Evolutionary conservation across 2,797 vertebrate genomes (phyloP), one percentile per base, ranked within the genome.

Genomic region (Oophaga sylvatica): DNA sequence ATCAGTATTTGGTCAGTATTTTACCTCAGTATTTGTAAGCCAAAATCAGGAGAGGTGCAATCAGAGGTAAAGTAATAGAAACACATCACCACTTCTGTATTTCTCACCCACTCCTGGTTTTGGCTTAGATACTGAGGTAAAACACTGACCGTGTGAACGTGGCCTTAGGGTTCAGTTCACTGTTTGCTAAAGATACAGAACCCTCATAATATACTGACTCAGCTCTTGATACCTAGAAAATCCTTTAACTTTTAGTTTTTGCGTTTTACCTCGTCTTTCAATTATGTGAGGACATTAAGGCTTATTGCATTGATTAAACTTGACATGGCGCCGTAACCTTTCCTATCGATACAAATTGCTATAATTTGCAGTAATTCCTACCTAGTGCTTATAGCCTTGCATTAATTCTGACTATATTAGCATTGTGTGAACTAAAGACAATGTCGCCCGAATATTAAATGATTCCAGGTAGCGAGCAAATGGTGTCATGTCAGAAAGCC

Each of bases 331-430:
- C 71, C 60, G 78, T 79, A 85, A 79, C 75, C 84, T 85, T 85
- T 68, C 76, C 71, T 86, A 86, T 86, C 80, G 77, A 86, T 86
- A 80, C 85, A 86, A 86, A 86, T 80, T 70, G 57, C 76, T 80
- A 73, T 84, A 84, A 73, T 84, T 84, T 84, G 70, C 82, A 19
- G 70, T 75, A 73, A 71, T 83, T 31, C 81, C 67, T 83, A 71
- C 81, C 81, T 41, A 35, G 48, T 83, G 67, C 65, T 70, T 48
- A 57, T 31, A 12, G 48, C 81, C 65, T 56, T 67, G 84, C 84
- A 85, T 78, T 65, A 83, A 85, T 68, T 29, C 17, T n/a, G 62
- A 80, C n/a, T 80, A 48, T 67, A 70, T 57, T 80, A 29, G 41
- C 75, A 71, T 70, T 68, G 29, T 59, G 63, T 53, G 62, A 31